phyloP scores from a whole-genome alignment of 2,113 vertebrate species.

The Cyprinodon brontotheroides region DNA sequence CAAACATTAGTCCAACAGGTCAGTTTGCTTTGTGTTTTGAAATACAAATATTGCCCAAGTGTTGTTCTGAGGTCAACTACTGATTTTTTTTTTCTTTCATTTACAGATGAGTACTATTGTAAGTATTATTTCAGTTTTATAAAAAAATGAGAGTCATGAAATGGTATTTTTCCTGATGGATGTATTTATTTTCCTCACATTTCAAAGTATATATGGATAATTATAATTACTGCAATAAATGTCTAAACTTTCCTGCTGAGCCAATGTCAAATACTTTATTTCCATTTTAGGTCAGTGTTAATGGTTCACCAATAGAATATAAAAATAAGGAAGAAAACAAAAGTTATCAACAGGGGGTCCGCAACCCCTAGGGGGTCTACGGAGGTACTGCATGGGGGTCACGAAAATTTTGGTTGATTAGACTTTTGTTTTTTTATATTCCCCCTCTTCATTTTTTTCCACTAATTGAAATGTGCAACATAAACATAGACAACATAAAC shows the following conservation, averaged over 20 bases:
- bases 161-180: neutral
- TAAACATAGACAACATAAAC: too few relatives aligned
- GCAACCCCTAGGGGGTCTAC: too few relatives aligned
- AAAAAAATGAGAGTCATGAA: neutral
- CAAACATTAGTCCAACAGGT: constrained; percentile 82
- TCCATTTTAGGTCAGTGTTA: neutral
- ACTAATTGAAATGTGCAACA: too few relatives aligned
- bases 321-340: too few relatives aligned
- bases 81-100: constrained; percentile 27
- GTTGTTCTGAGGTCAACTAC: neutral
- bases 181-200: neutral
- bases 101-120: constrained; percentile 67
- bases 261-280: neutral
- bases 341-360: too few relatives aligned
- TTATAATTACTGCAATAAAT: neutral
- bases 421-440: too few relatives aligned
- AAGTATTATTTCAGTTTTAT: constrained; percentile 44
- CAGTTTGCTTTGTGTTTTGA: neutral
- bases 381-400: too few relatives aligned
- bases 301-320: too few relatives aligned
- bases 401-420: too few relatives aligned
- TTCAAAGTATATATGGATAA: too few relatives aligned
- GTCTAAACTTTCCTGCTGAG: neutral
- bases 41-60: neutral
- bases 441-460: too few relatives aligned